phyloP scores from a whole-genome alignment of 2,797 vertebrate species.

The Eospalax fontanierii region DNA sequence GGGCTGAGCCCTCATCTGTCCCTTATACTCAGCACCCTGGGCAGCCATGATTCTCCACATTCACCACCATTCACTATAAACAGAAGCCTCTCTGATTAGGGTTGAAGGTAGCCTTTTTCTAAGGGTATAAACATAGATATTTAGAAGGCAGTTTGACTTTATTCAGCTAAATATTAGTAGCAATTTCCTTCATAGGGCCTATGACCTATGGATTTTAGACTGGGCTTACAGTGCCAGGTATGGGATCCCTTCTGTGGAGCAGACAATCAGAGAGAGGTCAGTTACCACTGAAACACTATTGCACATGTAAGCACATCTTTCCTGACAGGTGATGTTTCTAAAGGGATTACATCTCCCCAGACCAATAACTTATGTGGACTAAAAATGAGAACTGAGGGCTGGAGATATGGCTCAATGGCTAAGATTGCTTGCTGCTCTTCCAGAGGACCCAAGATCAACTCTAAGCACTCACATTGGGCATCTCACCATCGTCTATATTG shows the following conservation, averaged over 20 bases:
- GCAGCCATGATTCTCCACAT: background rate
- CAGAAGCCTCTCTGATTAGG: background rate
- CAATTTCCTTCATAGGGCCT: background rate
- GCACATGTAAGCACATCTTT: too few relatives aligned
- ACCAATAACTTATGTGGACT: too few relatives aligned
- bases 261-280: background rate
- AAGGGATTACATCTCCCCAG: too few relatives aligned
- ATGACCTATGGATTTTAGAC: background rate
- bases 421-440: background rate
- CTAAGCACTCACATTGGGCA: background rate
- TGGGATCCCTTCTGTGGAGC: background rate
- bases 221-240: background rate
- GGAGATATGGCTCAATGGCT: background rate
- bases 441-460: background rate
- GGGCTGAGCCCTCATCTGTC: background rate
- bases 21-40: background rate
- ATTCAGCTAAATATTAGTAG: background rate
- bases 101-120: background rate
- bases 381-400: background rate
- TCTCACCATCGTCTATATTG: background rate
- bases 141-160: background rate
- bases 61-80: background rate
- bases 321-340: background rate
- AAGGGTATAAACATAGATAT: background rate
- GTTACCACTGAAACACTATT: background rate